A percentile compares a stretch with the other conserved stretches of the same genome.
phyloP scores from a whole-genome alignment of 2,888 invertebrate species.

The Anorthoa munda region DNA sequence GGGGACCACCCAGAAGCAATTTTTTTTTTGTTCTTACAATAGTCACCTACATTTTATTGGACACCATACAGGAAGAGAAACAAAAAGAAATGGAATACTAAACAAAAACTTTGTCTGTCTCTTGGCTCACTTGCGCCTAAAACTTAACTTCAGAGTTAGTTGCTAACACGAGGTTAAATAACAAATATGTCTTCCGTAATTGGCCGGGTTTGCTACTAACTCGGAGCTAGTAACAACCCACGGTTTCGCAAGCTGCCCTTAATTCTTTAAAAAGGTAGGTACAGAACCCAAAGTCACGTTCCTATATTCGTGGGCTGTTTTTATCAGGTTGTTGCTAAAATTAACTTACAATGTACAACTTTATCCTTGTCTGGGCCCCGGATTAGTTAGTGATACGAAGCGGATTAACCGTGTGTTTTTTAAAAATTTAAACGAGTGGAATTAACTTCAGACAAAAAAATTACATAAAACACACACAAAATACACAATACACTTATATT shows the following conservation, averaged over 20 bases:
- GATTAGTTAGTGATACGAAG: slow-evolving; percentile 21
- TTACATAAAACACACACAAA: background rate
- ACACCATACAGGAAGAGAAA: background rate
- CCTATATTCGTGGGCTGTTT: background rate
- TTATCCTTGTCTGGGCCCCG: slow-evolving; percentile 16
- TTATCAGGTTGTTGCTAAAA: background rate
- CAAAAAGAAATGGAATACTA: background rate
- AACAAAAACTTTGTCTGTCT: background rate
- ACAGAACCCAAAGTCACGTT: background rate
- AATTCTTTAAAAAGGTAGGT: background rate
- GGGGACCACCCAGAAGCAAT: background rate
- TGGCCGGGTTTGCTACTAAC: too few species aligned
- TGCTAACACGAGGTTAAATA: too few species aligned
- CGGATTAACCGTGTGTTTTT: slow-evolving; percentile 27
- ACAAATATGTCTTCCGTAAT: too few species aligned
- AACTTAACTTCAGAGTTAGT: too few species aligned
- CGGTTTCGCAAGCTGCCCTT: too few species aligned
- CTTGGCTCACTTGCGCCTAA: too few species aligned
- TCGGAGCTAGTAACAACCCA: too few species aligned
- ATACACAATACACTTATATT: background rate
- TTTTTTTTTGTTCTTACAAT: background rate
- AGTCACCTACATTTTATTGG: background rate
- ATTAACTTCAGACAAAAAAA: background rate
- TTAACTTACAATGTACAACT: background rate
- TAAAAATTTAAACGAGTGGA: slow-evolving; percentile 7